These are phyloP conservation scores for Rousettus leschenaultii DNA, from an alignment of 2,113 vertebrate genomes.

Conservation along the genomic window DNA sequence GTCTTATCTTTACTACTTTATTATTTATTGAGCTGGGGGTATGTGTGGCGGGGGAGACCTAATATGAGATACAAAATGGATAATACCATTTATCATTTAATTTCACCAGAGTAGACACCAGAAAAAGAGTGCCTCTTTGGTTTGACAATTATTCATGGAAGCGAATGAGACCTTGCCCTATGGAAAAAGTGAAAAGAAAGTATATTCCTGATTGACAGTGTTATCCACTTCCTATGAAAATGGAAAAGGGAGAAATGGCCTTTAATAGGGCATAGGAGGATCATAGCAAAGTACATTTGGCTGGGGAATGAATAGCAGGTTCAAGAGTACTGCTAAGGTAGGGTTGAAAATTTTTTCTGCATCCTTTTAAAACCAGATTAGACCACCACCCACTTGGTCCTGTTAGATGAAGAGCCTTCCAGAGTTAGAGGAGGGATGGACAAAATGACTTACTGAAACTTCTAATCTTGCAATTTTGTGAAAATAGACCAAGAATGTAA, in stretches of 20 bases:
- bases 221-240: background rate
- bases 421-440: background rate
- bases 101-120: background rate
- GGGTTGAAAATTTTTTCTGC: background rate
- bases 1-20: conserved; percentile 5
- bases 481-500: background rate
- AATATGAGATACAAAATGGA: background rate
- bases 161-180: background rate
- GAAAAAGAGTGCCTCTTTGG: background rate
- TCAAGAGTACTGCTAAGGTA: background rate
- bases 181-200: conserved; percentile 21
- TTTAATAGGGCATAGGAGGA: background rate
- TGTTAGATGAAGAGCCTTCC: background rate
- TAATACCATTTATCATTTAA: background rate
- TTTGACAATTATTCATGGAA: background rate
- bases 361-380: background rate
- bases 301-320: background rate
- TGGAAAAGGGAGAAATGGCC: background rate
- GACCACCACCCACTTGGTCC: background rate
- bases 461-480: background rate
- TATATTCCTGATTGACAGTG: background rate
- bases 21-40: background rate
- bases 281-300: background rate
- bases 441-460: background rate
- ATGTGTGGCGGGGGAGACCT: background rate